These are phyloP conservation scores for Fratercula arctica DNA, from an alignment of 2,797 vertebrate genomes.

Conservation along the genomic window DNA sequence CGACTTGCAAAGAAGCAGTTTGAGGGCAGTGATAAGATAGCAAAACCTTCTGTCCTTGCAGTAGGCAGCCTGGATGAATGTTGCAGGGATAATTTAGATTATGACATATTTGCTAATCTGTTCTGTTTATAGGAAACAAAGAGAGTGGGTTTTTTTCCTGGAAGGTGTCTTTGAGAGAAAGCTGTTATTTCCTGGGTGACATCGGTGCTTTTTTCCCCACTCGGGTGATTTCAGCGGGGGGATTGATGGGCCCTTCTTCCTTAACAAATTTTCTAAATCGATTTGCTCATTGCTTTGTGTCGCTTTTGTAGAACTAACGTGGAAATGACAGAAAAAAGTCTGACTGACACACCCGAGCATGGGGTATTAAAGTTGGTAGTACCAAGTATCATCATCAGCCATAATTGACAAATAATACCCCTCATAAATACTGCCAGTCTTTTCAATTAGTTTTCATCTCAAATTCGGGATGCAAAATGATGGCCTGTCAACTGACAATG, in stretches of 20 bases:
- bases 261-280: constrained; percentile 10
- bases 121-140: neutral
- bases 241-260: constrained; percentile 5
- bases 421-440: constrained; percentile 88
- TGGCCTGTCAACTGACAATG: constrained; percentile 88
- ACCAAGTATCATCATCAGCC: constrained; percentile 66
- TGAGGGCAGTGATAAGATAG: neutral
- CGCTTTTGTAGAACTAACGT: constrained; percentile 17
- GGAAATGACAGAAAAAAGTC: constrained; percentile 19
- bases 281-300: constrained; percentile 48
- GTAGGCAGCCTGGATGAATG: neutral
- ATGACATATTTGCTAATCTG: neutral
- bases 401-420: constrained; percentile 92
- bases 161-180: neutral
- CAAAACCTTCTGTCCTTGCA: neutral
- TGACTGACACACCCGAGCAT: neutral
- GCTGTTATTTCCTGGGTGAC: neutral
- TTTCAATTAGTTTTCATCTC: constrained; percentile 93
- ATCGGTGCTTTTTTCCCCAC: neutral
- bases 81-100: neutral
- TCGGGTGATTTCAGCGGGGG: neutral
- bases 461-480: constrained; percentile 85
- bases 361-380: constrained; percentile 73
- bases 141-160: neutral
- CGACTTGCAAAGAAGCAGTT: neutral